A percentile compares a stretch with the other conserved stretches of the same genome.
Conservation (phyloP, 2,888 invertebrate species). For the Allophyes oxyacanthae region DNA sequence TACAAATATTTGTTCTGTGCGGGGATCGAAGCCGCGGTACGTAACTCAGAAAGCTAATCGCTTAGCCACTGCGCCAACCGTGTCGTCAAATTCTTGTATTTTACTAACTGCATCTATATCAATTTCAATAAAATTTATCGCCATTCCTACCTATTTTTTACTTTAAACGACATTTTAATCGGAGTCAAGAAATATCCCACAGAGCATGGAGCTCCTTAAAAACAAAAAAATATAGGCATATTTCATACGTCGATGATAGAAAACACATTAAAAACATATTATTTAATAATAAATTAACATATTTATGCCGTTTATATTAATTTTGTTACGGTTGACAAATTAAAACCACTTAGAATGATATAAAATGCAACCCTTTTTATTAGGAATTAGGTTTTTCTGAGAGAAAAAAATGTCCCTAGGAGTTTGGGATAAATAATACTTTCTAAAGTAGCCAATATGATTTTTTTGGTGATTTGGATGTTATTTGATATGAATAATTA, state of each 20-base stretch:
- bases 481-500: conserved; percentile 19
- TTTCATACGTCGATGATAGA: conserved; percentile 54
- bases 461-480: conserved; percentile 21
- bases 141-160: conserved; percentile 26
- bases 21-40: no score
- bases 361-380: conserved; percentile 57
- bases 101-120: no score
- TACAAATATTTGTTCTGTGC: no score
- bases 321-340: conserved; percentile 82
- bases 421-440: conserved; percentile 11
- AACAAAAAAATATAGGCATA: conserved; percentile 48
- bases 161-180: conserved; percentile 42
- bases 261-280: conserved; percentile 51
- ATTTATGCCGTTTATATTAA: conserved; percentile 69
- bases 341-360: conserved; percentile 71
- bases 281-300: conserved; percentile 69
- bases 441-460: conserved; percentile 28
- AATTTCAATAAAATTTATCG: conserved; percentile 41
- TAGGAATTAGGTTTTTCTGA: conserved; percentile 5
- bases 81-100: no score
- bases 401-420: conserved; percentile 17
- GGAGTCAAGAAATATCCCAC: conserved; percentile 47
- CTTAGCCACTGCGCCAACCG: no score
- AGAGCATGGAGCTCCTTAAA: conserved; percentile 55
- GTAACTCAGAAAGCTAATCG: no score